Percentiles rank a stretch among this genome's conserved stretches.
Evolutionary conservation across 2,797 vertebrate genomes (phyloP).

Genomic region (Pempheris klunzingeri): DNA sequence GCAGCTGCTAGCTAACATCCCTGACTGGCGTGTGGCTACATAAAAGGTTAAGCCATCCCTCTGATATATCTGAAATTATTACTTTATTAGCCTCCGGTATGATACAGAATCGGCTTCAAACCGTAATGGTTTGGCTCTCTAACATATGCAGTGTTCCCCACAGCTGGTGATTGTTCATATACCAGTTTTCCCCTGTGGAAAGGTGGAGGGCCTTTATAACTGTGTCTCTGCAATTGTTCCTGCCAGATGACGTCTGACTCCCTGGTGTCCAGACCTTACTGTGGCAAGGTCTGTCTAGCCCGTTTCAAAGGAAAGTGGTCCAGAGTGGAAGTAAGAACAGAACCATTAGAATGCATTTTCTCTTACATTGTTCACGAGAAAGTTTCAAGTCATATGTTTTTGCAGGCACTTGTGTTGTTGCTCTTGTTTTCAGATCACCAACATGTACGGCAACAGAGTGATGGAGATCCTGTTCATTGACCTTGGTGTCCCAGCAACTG

Average conservation of each 20-base stretch:
- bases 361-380: not conserved
- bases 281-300: constrained; percentile 92
- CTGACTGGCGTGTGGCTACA: not conserved
- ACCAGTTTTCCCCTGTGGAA: not conserved
- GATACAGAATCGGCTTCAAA: not conserved
- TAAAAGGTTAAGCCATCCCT: not conserved
- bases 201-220: not conserved
- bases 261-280: constrained; percentile 90
- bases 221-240: constrained; percentile 42
- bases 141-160: not conserved
- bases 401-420: not conserved
- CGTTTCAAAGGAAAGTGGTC: constrained; percentile 91
- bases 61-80: not conserved
- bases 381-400: not conserved
- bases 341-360: not conserved
- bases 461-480: constrained; percentile 92
- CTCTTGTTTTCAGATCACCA: constrained; percentile 86
- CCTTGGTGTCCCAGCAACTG: constrained; percentile 88
- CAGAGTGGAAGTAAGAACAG: constrained; percentile 90
- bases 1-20: not conserved
- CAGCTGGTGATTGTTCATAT: not conserved
- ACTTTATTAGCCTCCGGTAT: not conserved
- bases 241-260: constrained; percentile 85
- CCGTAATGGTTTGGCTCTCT: not conserved
- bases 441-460: constrained; percentile 89